These are phyloP conservation scores for Lethocerus indicus DNA, from an alignment of 1,140 invertebrate genomes.

Conservation along the genomic window DNA sequence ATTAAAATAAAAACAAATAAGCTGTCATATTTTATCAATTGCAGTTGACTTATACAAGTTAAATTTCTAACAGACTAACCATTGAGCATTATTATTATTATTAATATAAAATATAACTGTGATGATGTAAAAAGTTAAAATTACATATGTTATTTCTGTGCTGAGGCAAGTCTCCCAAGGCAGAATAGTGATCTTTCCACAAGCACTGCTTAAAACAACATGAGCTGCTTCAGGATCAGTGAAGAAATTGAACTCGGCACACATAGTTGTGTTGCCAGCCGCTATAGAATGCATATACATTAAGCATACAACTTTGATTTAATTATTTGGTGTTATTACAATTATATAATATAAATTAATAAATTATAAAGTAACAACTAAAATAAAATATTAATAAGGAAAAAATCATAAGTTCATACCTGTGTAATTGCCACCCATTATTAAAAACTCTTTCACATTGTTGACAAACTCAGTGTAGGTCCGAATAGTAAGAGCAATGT, in stretches of 20 bases:
- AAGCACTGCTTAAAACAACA: conserved; percentile 38
- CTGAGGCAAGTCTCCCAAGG: conserved; percentile 33
- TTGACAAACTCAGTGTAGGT: conserved; percentile 41
- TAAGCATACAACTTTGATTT: conserved; percentile 3
- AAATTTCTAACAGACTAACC: background rate
- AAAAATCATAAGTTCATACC: conserved; percentile 25
- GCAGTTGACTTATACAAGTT: background rate
- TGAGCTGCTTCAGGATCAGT: conserved; percentile 60
- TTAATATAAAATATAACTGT: background rate
- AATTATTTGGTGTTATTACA: no score
- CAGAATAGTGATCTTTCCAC: conserved; percentile 37
- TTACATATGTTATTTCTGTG: conserved; percentile 13
- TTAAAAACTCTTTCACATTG: conserved; percentile 41
- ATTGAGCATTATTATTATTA: background rate
- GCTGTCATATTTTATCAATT: background rate
- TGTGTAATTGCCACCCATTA: conserved; percentile 61
- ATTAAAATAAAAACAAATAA: conserved; percentile 1
- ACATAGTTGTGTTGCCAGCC: conserved; percentile 43
- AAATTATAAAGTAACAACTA: background rate
- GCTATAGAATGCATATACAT: conserved; percentile 23
- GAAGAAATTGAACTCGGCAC: conserved; percentile 66
- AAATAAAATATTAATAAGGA: background rate
- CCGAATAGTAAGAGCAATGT: conserved; percentile 51
- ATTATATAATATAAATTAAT: background rate
- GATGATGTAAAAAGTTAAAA: background rate